Conservation (phyloP, 2,888 invertebrate species). For the Quadroppia sp. region DNA sequence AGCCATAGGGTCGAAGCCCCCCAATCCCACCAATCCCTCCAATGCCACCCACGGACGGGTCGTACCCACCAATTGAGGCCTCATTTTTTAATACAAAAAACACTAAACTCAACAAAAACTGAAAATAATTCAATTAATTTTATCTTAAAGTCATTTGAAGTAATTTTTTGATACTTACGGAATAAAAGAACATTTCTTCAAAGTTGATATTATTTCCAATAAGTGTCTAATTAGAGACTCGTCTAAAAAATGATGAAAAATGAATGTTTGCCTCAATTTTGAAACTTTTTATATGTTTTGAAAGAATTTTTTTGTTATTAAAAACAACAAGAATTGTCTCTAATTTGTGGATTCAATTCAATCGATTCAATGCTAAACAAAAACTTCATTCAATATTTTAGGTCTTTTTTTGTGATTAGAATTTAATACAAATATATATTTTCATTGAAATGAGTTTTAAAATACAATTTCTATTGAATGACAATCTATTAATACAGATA, state of each 20-base stretch:
- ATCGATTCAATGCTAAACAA: not conserved
- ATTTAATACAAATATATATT: not conserved
- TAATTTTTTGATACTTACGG: not conserved
- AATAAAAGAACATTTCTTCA: not conserved
- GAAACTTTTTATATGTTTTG: too few relatives aligned
- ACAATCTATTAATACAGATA: not conserved
- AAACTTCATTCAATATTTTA: too few relatives aligned
- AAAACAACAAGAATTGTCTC: too few relatives aligned
- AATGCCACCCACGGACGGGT: not conserved
- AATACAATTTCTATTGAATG: not conserved
- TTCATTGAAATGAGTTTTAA: not conserved
- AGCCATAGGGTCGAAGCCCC: not conserved
- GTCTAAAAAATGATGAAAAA: too few relatives aligned
- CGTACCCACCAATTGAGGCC: not conserved
- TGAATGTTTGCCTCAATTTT: too few relatives aligned
- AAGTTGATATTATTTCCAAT: too few relatives aligned
- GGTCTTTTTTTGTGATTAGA: too few relatives aligned
- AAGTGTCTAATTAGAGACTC: too few relatives aligned
- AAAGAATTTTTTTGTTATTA: too few relatives aligned
- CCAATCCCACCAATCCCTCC: too few relatives aligned
- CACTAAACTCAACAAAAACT: not conserved
- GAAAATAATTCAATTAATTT: not conserved
- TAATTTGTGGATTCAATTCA: not conserved
- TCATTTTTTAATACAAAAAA: not conserved
- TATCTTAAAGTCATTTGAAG: not conserved